Base-by-base conservation (phyloP, 1,140 invertebrate genomes). In the Tenebrio molitor region DNA sequence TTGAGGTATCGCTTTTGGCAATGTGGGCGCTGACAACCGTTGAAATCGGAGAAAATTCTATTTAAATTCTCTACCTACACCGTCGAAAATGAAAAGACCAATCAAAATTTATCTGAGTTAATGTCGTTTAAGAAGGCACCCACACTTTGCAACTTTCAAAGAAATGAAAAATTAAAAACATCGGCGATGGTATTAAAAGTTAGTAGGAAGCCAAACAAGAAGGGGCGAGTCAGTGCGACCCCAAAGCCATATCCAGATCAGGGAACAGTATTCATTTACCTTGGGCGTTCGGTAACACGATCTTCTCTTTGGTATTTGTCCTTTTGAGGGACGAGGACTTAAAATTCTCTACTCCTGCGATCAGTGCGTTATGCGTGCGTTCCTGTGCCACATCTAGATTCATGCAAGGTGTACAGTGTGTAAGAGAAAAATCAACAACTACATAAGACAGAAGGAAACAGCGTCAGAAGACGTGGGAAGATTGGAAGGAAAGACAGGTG, bases 251-350 rank as follows among this genome's bases (percentile, higher is more conserved):
- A 16, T 14, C 17, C 62, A 12, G 7, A 19, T 12, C 14, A 63
- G 14, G n/a, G n/a, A n/a, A n/a, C 12, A 33, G 14, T 29, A 41
- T 42, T 36, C n/a, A 68, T 78, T 84, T 90, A 93, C 91, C 91
- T 92, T 92, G 83, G 69, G 91, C 90, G 82, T 91, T 93, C 36
- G 92, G 92, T 73, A 94, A 88, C 50, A 93, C 85, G 76, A 91
- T 90, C 87, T 94, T 94, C 86, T 93, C 92, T 78, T 88, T 85
- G 10, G 92, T 94, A 76, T 91, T 89, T 17, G 91, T 91, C 80
- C 90, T 88, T 84, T 92, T 92, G 79, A 94, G 84, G 58, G 86
- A 85, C 64, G 90, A 88, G 66, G 88, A 77, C 80, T 91, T 88
- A 85, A 93, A 93, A 77, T 86, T 87, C 84, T 93, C 91, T 74